These are phyloP conservation scores for Sebastes steindachneri DNA, from an alignment of 2,797 vertebrate genomes.

Conservation along the genomic window DNA sequence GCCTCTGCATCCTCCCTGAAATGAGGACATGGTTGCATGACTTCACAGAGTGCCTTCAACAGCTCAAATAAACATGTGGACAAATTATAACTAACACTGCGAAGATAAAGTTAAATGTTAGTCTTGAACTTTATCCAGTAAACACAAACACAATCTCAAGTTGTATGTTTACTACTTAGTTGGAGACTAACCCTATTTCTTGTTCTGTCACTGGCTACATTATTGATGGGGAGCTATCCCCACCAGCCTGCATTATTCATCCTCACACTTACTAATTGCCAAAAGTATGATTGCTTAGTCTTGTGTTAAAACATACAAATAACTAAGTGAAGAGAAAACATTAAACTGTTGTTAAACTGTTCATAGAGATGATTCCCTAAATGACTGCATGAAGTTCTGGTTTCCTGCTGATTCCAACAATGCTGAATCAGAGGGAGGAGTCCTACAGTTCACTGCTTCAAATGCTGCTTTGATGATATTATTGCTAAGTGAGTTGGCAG, in stretches of 20 bases:
- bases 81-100: background rate
- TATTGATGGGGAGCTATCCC: conserved; percentile 35
- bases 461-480: background rate
- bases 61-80: background rate
- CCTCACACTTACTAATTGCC: background rate
- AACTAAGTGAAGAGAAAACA: background rate
- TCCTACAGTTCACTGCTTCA: background rate
- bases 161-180: background rate
- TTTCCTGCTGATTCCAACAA: background rate
- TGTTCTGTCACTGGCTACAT: conserved; percentile 18
- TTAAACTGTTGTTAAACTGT: background rate
- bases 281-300: background rate
- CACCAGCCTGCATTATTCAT: conserved; percentile 41
- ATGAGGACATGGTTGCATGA: background rate
- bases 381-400: background rate
- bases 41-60: background rate
- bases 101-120: background rate
- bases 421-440: background rate
- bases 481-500: background rate
- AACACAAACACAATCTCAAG: background rate
- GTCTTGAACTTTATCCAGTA: background rate
- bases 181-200: background rate
- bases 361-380: too few species aligned
- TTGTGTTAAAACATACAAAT: background rate
- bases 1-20: conserved; percentile 93